phyloP scores from a whole-genome alignment of 2,113 vertebrate genomes.

The Anolis carolinensis region DNA sequence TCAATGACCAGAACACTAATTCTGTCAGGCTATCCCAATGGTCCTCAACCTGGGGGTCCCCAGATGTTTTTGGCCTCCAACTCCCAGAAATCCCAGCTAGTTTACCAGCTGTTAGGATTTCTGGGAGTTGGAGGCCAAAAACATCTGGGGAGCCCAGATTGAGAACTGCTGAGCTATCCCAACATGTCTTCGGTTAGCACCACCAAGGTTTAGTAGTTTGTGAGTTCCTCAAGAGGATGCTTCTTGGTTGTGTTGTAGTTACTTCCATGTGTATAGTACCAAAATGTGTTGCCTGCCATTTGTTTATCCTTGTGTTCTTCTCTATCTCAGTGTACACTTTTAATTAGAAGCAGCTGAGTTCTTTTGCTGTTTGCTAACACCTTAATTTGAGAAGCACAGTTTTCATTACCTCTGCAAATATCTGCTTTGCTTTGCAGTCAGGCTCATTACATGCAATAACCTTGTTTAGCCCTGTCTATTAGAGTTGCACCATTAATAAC shows the following conservation, averaged over 20 bases:
- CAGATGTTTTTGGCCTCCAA: too few species aligned
- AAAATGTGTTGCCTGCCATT: conserved; percentile 38
- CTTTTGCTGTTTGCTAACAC: conserved; percentile 53
- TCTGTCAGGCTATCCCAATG: too few species aligned
- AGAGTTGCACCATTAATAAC: conserved; percentile 52
- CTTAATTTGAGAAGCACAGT: conserved; percentile 44
- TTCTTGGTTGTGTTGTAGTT: rapidly evolving
- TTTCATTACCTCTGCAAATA: conserved; percentile 50
- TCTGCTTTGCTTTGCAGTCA: conserved; percentile 52
- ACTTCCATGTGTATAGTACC: not conserved
- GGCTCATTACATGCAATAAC: conserved; percentile 63
- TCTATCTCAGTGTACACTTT: conserved; percentile 57
- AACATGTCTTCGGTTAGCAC: too few species aligned
- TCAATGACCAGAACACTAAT: too few species aligned
- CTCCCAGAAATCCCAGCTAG: too few species aligned
- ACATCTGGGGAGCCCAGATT: too few species aligned
- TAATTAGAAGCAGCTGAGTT: conserved; percentile 59
- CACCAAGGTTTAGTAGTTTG: too few species aligned
- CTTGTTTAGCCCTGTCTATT: conserved; percentile 56
- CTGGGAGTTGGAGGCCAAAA: too few species aligned
- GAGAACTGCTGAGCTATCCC: too few species aligned
- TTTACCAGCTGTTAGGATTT: too few species aligned
- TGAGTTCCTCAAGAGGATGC: too few species aligned
- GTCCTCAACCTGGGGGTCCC: too few species aligned
- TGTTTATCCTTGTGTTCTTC: conserved; percentile 55